Evolutionary conservation across 2,888 invertebrate genomes (phyloP), one percentile per base, ranked within the genome.

Genomic region (Polymixis lichenea): DNA sequence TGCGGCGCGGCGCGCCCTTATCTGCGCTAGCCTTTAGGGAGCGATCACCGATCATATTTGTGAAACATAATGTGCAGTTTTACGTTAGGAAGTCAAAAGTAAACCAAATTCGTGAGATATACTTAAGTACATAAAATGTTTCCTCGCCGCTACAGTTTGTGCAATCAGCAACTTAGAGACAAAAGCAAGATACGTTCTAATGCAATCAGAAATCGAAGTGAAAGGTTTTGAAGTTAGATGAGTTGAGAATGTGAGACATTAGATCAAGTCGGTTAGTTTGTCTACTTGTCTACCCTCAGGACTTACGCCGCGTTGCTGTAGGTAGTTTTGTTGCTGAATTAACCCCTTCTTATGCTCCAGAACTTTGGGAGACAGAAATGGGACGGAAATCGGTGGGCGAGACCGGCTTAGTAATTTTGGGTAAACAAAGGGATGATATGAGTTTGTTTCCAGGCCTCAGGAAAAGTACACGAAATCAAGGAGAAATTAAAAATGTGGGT

Each of bases 181-280:
- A 75, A 58, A 74, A 58, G n/a, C 49, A 51, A 43, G 19, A 15
- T 28, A 49, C 49, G 38, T 17, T 73, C 22, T 49, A 56, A 62
- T 55, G 55, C 25, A 28, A 64, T 38, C n/a, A 28, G 13, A 22
- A 9, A 64, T 22, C 6, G 46, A 43, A 25, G 17, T 49, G 15
- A 17, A 32, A 38, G 28, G 9, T 28, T 13, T 32, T 32, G 28
- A 28, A 22, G 62, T 49, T 15, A 61, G 19, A 64, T 19, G 49
- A 49, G 68, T 17, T 9, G 38, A n/a, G 49, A 38, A 19, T 71
- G 49, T n/a, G 11, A 60, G 28, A 7, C 19, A 43, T 32, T 51
- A 22, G 32, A 32, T 51, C 9, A 19, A 32, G 22, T 53, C 22
- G 22, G 9, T 53, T 53, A 22, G 5, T 53, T 53, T 53, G 22